These are phyloP conservation scores for Apogon hyalosoma DNA, from an alignment of 2,797 vertebrate genomes.

Conservation along the genomic window DNA sequence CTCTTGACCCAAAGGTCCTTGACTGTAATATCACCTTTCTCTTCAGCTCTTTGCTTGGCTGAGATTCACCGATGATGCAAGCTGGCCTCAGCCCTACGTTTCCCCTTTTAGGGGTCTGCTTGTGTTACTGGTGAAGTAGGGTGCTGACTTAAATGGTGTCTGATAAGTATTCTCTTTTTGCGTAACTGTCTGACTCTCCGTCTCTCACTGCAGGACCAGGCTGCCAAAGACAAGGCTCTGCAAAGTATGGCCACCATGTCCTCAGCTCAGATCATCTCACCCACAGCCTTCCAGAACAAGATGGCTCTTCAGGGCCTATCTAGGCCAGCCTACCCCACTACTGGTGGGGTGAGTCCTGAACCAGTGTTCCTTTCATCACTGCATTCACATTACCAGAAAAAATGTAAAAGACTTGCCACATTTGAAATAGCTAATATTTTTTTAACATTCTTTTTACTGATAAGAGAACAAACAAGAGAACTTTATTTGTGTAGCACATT, in stretches of 20 bases:
- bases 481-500: too few relatives aligned
- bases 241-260: constrained; percentile 98
- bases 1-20: constrained; percentile 79
- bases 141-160: constrained; percentile 59
- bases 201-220: constrained; percentile 88
- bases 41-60: constrained; percentile 61
- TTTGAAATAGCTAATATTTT: too few relatives aligned
- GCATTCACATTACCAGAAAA: neutral
- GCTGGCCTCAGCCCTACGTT: constrained; percentile 56
- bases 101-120: constrained; percentile 70
- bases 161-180: constrained; percentile 43
- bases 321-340: constrained; percentile 87
- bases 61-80: constrained; percentile 69
- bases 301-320: constrained; percentile 91
- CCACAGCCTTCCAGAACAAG: constrained; percentile 95
- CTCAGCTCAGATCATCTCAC: constrained; percentile 95
- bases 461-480: too few relatives aligned
- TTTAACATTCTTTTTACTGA: too few relatives aligned
- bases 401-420: too few relatives aligned
- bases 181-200: constrained; percentile 38
- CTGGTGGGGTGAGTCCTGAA: constrained; percentile 89
- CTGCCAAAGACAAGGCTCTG: constrained; percentile 96
- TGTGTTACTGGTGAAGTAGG: constrained; percentile 49
- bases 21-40: constrained; percentile 76
- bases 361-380: neutral